Conservation (phyloP, 2,113 vertebrate species). For the Carlito syrichta region DNA sequence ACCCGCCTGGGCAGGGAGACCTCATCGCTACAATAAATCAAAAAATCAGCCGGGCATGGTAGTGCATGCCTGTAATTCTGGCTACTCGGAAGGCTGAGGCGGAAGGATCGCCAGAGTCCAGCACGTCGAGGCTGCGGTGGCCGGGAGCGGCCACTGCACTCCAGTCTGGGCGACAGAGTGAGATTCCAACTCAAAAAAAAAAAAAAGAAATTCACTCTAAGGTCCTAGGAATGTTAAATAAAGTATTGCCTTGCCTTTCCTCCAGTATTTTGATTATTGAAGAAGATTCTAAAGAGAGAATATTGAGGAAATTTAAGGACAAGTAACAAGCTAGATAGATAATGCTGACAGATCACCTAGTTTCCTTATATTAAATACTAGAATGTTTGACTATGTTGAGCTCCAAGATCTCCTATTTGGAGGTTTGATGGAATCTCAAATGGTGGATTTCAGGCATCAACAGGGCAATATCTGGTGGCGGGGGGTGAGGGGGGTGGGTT, state of each 20-base stretch:
- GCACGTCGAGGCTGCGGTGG: too few relatives aligned
- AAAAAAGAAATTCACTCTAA: slow-evolving; percentile 4
- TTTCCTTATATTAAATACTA: background rate
- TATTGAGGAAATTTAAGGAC: background rate
- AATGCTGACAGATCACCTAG: background rate
- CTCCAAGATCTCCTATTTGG: background rate
- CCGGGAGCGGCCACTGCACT: too few relatives aligned
- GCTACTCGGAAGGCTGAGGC: too few relatives aligned
- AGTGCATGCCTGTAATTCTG: too few relatives aligned
- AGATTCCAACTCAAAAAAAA: too few relatives aligned
- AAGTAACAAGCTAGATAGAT: background rate
- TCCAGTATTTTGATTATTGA: background rate
- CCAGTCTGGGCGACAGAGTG: too few relatives aligned
- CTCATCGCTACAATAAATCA: too few relatives aligned
- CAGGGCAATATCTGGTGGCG: background rate
- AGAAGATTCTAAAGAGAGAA: background rate
- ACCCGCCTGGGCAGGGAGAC: too few relatives aligned
- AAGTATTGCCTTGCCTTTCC: background rate
- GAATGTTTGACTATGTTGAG: background rate
- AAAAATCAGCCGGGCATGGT: too few relatives aligned
- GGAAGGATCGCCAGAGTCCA: too few relatives aligned
- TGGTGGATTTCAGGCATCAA: background rate
- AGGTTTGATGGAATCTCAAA: background rate
- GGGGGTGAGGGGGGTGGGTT: too few relatives aligned
- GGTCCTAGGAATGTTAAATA: background rate